Percentiles rank a stretch among this genome's conserved stretches.
Evolutionary conservation across 2,113 vertebrate species (phyloP).

Genomic region (Sus scrofa): DNA sequence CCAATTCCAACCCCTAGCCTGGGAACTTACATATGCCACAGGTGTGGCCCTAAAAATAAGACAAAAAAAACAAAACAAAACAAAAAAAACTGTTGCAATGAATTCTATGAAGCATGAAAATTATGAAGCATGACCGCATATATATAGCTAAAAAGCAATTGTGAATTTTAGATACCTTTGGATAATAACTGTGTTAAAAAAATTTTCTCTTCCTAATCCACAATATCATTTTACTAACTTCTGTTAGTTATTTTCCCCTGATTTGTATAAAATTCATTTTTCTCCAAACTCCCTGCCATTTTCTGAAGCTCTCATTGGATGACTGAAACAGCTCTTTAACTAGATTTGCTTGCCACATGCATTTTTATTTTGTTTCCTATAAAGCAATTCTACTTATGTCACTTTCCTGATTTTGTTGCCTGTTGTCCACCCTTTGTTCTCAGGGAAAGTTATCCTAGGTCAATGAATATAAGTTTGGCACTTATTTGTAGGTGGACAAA

Average conservation of each 20-base stretch:
- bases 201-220: background rate
- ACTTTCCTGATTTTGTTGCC: background rate
- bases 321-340: background rate
- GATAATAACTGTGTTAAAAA: background rate
- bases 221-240: background rate
- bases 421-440: background rate
- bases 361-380: background rate
- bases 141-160: slow-evolving; percentile 18
- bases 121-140: background rate
- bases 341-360: background rate
- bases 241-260: background rate
- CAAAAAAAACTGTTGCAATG: slow-evolving; percentile 11
- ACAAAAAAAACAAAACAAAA: too few relatives aligned
- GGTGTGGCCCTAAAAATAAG: too few relatives aligned
- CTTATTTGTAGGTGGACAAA: background rate
- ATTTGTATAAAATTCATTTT: background rate
- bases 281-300: background rate
- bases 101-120: slow-evolving; percentile 19
- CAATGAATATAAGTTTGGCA: background rate
- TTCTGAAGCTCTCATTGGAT: background rate
- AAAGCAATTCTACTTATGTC: background rate
- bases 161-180: background rate
- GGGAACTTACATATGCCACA: too few relatives aligned
- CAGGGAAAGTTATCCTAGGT: background rate
- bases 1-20: too few relatives aligned